Base-by-base conservation (phyloP, 2,888 invertebrate genomes). In the Eupithecia subfuscata region DNA sequence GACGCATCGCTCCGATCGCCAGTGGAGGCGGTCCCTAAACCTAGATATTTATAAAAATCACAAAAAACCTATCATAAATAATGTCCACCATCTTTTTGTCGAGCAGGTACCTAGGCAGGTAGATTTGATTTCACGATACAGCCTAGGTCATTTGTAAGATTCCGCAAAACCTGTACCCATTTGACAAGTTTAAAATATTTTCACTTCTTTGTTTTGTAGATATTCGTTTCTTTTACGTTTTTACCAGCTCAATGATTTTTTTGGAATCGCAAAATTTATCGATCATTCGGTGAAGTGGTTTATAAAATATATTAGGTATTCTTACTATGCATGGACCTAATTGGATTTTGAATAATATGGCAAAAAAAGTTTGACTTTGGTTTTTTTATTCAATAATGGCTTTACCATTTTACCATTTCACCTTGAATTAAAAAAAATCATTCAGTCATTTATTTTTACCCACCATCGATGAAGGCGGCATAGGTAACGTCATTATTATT, bases 131-230 rank as follows among this genome's bases (percentile, higher is more conserved):
- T 22, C 22, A 56, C 22, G 60, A 60, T 56, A 60, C 12, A 60
- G 25, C 25, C 60, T 60, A 60, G 60, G 60, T 60, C 60, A 25
- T 60, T 60, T 60, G 60, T 60, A 25, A 25, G 25, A 60, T 22
- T 25, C 6, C 60, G 12, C 25, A 60, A 60, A 60, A 60, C 60
- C 60, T 22, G 60, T 60, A 60, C 25, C 60, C 14, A 60, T 60
- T 60, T 60, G 60, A 60, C 25, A 12, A 12, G 22, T 25, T 22
- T 52, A n/a, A 52, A 22, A 22, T 11, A 25, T 56, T 60, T 25
- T 60, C 25, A 60, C 60, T 60, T 60, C 1, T 60, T 60, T 60
- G 12, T 60, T 25, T 60, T 60, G 60, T 60, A 56, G 22, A 11
- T 2, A 12, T 60, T 25, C 8, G 22, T 25, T 60, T 60, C 22